Evolutionary conservation across 2,113 vertebrate genomes (phyloP).

Genomic region (Bungarus multicinctus): DNA sequence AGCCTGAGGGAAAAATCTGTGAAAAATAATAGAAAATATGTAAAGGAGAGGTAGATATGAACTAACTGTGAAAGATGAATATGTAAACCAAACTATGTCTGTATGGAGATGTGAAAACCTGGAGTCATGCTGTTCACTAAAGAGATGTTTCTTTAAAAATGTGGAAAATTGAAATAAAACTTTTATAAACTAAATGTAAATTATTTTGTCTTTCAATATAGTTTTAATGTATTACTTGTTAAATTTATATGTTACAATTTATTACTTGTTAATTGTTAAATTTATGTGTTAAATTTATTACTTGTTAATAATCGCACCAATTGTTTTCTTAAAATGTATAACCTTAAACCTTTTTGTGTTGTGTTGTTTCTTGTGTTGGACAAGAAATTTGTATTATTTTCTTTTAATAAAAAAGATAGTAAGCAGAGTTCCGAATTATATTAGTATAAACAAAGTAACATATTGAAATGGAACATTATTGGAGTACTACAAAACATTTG

Average conservation of each 20-base stretch:
- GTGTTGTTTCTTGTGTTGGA: neutral
- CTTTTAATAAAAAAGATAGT: neutral
- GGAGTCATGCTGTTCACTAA: no score
- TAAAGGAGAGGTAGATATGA: no score
- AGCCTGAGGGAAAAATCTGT: no score
- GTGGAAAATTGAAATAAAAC: no score
- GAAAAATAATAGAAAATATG: no score
- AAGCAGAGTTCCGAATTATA: neutral
- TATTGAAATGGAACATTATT: neutral
- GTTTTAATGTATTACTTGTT: constrained; percentile 32
- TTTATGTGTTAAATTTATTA: neutral
- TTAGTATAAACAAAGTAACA: neutral
- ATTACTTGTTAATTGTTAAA: constrained; percentile 16
- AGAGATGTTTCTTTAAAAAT: no score
- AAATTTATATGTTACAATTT: neutral
- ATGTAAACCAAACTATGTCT: no score
- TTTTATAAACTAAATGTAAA: no score
- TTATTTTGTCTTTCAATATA: neutral
- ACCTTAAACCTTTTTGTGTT: neutral
- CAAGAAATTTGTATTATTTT: neutral
- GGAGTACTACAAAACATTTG: neutral
- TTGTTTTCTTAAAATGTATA: constrained; percentile 34
- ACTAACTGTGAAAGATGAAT: no score
- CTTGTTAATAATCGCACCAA: constrained; percentile 8
- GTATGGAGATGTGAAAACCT: no score